A percentile compares a stretch with the other conserved stretches of the same genome.
Conservation (phyloP, 2,888 invertebrate genomes). For the Machimus rusticus region DNA sequence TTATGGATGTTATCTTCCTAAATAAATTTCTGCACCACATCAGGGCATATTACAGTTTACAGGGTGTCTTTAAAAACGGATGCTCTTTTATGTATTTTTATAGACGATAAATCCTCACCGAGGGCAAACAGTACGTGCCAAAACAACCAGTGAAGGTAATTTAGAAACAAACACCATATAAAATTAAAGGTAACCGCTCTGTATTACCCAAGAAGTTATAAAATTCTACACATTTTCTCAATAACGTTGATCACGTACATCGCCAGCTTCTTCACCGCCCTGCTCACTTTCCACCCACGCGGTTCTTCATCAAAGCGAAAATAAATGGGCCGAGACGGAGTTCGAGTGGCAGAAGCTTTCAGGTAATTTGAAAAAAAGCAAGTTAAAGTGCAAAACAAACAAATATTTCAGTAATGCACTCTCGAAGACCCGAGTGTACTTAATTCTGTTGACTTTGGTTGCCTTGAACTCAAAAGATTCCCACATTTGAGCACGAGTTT, state of each 20-base stretch:
- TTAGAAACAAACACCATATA: constrained; percentile 27
- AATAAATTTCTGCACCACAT: background rate
- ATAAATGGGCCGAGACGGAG: constrained; percentile 2
- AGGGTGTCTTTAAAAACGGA: background rate
- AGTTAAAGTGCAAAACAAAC: constrained; percentile 31
- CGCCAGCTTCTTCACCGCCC: background rate
- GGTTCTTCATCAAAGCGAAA: background rate
- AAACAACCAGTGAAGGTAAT: constrained; percentile 6
- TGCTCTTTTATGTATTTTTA: background rate
- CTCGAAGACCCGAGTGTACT: background rate
- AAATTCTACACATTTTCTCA: constrained; percentile 17
- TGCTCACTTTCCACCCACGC: background rate
- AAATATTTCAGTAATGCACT: constrained; percentile 31
- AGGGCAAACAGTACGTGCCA: constrained; percentile 25
- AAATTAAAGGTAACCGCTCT: constrained; percentile 23
- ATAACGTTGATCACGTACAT: constrained; percentile 30
- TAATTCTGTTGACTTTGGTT: constrained; percentile 18
- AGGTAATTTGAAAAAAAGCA: constrained; percentile 28
- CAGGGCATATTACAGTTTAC: background rate
- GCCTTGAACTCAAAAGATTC: background rate
- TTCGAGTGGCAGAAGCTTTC: background rate
- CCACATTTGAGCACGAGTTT: background rate
- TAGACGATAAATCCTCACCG: constrained; percentile 12
- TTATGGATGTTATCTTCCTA: background rate
- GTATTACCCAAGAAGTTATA: constrained; percentile 14